A percentile compares a stretch with the other conserved stretches of the same genome.
Conservation (phyloP, 2,797 vertebrate genomes). For the Cheirogaleus major region DNA sequence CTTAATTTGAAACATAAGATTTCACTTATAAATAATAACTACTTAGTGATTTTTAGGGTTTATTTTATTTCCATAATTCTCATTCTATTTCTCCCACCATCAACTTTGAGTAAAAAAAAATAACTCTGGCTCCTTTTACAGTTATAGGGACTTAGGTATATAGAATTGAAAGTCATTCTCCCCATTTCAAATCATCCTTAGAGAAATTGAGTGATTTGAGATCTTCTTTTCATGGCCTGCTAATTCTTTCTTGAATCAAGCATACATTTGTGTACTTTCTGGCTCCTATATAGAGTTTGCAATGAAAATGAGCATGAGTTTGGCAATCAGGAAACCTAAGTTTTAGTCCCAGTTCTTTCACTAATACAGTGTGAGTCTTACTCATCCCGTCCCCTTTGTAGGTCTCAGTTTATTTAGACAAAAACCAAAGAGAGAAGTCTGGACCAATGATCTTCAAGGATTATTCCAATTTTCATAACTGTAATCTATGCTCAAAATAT, state of each 20-base stretch:
- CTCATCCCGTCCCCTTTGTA: neutral
- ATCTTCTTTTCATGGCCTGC: neutral
- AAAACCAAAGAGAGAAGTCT: neutral
- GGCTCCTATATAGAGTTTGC: neutral
- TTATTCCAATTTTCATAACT: neutral
- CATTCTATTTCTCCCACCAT: neutral
- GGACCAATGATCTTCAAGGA: neutral
- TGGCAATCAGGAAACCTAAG: neutral
- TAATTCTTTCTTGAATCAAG: neutral
- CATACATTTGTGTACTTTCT: neutral
- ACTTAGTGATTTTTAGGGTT: neutral
- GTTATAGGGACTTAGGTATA: neutral
- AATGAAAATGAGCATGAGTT: neutral
- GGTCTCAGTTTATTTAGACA: neutral
- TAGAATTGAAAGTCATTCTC: neutral
- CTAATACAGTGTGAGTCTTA: neutral
- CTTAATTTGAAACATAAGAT: constrained; percentile 26
- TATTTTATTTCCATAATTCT: constrained; percentile 11
- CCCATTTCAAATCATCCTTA: neutral
- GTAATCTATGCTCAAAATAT: neutral
- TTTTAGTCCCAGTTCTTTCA: neutral
- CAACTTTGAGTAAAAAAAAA: neutral
- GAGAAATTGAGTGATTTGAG: neutral
- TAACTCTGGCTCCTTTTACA: neutral
- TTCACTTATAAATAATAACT: neutral